Conservation (phyloP, 1,140 invertebrate species). For the Philopotamus ludificatus region DNA sequence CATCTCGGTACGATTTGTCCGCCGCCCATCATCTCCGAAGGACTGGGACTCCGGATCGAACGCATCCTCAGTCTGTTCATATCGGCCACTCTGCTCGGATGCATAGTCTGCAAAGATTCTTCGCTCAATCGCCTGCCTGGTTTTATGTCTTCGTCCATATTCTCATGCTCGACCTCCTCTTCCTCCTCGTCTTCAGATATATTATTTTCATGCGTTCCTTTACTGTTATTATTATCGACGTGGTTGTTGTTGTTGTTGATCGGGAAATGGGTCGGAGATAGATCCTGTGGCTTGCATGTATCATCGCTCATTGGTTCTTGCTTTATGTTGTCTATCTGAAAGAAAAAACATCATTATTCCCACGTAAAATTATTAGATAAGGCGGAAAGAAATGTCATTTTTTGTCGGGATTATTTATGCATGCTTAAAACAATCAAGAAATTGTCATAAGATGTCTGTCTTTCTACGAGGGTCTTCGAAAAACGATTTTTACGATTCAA, state of each 20-base stretch:
- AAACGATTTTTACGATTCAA: too few species aligned
- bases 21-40: conserved; percentile 46
- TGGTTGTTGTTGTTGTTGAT: conserved; percentile 56
- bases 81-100: conserved; percentile 39
- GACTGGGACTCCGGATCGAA: conserved; percentile 45
- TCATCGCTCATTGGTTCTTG: conserved; percentile 58
- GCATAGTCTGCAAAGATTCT: conserved; percentile 41
- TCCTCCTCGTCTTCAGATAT: conserved; percentile 51
- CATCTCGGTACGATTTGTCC: conserved; percentile 44
- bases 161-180: conserved; percentile 39
- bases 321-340: conserved; percentile 53
- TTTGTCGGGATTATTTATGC: too few species aligned
- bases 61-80: conserved; percentile 48
- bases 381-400: too few species aligned
- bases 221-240: conserved; percentile 53
- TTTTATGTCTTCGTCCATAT: conserved; percentile 35
- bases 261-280: conserved; percentile 51
- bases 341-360: conserved; percentile 32
- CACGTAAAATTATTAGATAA: too few species aligned
- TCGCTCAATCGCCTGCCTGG: conserved; percentile 36
- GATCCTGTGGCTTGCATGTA: conserved; percentile 48
- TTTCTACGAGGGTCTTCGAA: too few species aligned
- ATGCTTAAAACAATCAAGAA: too few species aligned
- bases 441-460: too few species aligned
- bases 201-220: conserved; percentile 55